phyloP scores from a whole-genome alignment of 2,113 vertebrate genomes.

The Ceyx cyanopectus region DNA sequence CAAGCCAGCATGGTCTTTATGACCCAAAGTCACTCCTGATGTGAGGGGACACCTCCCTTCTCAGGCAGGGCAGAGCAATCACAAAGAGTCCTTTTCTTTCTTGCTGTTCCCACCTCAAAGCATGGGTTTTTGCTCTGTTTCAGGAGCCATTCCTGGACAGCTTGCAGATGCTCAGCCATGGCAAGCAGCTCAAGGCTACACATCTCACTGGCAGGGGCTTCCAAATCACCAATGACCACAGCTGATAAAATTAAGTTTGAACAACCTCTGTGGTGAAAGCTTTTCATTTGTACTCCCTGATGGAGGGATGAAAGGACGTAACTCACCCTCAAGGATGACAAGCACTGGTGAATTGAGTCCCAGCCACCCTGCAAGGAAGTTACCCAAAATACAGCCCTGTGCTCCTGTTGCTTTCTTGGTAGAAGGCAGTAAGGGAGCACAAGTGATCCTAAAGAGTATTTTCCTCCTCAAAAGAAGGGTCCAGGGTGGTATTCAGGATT shows the following conservation, averaged over 20 bases:
- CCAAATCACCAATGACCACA: background rate
- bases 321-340: background rate
- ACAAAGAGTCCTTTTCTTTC: background rate
- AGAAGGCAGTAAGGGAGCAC: background rate
- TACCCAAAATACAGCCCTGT: background rate
- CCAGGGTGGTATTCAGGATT: background rate
- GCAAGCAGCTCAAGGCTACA: conserved; percentile 1
- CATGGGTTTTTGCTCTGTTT: background rate
- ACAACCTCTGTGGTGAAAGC: background rate
- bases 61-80: background rate
- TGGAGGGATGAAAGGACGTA: background rate
- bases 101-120: background rate
- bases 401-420: background rate
- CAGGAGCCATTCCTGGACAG: background rate
- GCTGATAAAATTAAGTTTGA: background rate
- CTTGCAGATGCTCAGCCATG: conserved; percentile 5
- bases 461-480: background rate
- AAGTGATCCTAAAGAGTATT: background rate
- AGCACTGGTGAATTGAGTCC: background rate
- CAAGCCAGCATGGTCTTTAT: background rate
- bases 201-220: background rate
- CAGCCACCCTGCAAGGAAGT: background rate
- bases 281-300: background rate
- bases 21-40: background rate
- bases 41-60: background rate